Percentiles rank a stretch among this genome's conserved stretches.
Evolutionary conservation across 2,888 invertebrate species (phyloP).

Genomic region (Celastrina argiolus): DNA sequence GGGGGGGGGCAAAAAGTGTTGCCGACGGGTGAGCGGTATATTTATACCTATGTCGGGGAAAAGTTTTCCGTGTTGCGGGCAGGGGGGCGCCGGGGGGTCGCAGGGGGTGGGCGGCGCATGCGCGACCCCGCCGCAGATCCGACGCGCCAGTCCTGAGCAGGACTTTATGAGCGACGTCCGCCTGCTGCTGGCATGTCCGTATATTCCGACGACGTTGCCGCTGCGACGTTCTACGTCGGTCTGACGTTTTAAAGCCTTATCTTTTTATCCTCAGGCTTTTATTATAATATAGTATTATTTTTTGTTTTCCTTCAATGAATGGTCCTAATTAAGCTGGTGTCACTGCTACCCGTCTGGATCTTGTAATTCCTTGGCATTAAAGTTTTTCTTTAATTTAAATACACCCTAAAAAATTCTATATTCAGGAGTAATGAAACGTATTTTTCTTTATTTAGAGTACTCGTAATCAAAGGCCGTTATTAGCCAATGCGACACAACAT

Average conservation of each 20-base stretch:
- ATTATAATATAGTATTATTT: too few relatives aligned
- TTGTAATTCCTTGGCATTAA: too few relatives aligned
- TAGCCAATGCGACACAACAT: too few relatives aligned
- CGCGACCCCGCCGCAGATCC: constrained; percentile 60
- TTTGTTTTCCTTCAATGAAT: too few relatives aligned
- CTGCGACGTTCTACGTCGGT: not conserved
- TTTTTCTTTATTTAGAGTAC: not conserved
- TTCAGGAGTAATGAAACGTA: not conserved
- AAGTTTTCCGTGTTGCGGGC: constrained; percentile 78
- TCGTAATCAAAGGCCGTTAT: too few relatives aligned
- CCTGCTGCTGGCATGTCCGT: constrained; percentile 35
- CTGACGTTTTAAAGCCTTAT: not conserved
- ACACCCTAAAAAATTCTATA: not conserved
- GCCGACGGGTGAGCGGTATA: constrained; percentile 70
- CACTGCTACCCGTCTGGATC: too few relatives aligned
- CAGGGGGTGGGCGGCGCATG: constrained; percentile 59
- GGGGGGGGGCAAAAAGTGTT: constrained; percentile 75
- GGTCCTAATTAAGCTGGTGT: too few relatives aligned
- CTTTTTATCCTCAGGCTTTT: not conserved
- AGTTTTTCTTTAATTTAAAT: too few relatives aligned
- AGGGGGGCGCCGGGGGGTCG: constrained; percentile 51
- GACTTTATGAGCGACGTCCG: constrained; percentile 52
- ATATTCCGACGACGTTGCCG: not conserved
- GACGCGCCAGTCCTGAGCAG: constrained; percentile 65
- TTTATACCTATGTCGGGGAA: constrained; percentile 75